phyloP scores from a whole-genome alignment of 2,113 vertebrate genomes.

The Coryphaenoides rupestris region DNA sequence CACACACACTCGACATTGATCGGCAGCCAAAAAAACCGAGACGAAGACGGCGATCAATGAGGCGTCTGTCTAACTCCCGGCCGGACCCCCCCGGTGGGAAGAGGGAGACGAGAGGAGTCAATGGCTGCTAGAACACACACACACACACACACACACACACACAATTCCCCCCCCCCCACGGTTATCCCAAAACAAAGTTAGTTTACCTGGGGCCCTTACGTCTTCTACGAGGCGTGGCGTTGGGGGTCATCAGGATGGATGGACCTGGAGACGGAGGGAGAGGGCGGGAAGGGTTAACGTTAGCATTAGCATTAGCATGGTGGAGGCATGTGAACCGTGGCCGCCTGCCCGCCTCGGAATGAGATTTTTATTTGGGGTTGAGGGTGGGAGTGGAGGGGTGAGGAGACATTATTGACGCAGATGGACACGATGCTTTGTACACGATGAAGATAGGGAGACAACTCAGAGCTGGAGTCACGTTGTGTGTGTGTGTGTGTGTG shows the following conservation, averaged over 20 bases:
- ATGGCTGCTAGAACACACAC: too few relatives aligned
- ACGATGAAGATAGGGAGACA: too few relatives aligned
- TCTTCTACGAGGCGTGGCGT: conserved; percentile 38
- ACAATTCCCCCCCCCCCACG: too few relatives aligned
- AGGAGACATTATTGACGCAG: conserved; percentile 48
- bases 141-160: too few relatives aligned
- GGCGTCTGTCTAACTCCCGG: conserved; percentile 25
- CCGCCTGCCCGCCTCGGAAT: conserved; percentile 27
- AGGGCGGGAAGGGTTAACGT: conserved; percentile 8
- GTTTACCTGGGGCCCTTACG: conserved; percentile 26
- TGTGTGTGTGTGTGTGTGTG: background rate
- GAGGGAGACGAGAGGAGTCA: too few relatives aligned
- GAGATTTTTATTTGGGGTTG: conserved; percentile 28
- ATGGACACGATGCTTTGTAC: conserved; percentile 35
- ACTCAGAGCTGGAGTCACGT: too few relatives aligned
- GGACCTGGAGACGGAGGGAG: conserved; percentile 1
- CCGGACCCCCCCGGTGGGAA: background rate
- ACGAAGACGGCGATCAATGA: conserved; percentile 41
- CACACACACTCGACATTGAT: conserved; percentile 36
- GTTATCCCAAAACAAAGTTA: conserved; percentile 50
- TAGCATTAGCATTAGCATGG: too few relatives aligned
- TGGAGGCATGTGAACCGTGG: conserved; percentile 19
- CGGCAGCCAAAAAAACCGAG: conserved; percentile 20
- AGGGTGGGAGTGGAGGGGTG: too few relatives aligned
- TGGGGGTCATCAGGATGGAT: background rate